A percentile compares a stretch with the other conserved stretches of the same genome.
These are phyloP conservation scores for Dione juno DNA, from an alignment of 2,888 invertebrate species.

Conservation along the genomic window DNA sequence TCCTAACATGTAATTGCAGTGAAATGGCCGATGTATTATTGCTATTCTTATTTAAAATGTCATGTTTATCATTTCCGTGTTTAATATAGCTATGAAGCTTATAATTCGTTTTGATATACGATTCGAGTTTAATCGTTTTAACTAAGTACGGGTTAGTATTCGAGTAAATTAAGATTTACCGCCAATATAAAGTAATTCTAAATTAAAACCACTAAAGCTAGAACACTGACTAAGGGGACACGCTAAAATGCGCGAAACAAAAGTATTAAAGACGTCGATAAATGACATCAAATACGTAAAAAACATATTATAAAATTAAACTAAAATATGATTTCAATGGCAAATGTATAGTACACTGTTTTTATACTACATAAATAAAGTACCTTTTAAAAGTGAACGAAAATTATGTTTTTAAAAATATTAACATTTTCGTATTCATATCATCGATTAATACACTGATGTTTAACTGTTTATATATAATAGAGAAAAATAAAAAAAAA, in stretches of 20 bases:
- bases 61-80: background rate
- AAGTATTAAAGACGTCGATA: conserved; percentile 32
- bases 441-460: too few relatives aligned
- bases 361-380: background rate
- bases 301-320: conserved; percentile 57
- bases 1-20: conserved; percentile 15
- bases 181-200: conserved; percentile 23
- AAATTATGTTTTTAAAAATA: background rate
- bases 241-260: conserved; percentile 31
- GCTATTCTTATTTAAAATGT: conserved; percentile 18
- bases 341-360: background rate
- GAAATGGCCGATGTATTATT: conserved; percentile 30
- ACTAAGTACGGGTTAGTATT: conserved; percentile 23
- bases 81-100: background rate
- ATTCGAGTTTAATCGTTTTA: background rate
- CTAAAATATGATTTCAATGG: conserved; percentile 2
- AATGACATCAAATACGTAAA: conserved; percentile 46
- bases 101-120: background rate
- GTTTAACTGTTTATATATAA: too few relatives aligned
- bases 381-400: background rate
- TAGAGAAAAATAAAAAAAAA: too few relatives aligned
- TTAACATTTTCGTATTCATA: background rate
- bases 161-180: conserved; percentile 27
- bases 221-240: conserved; percentile 21
- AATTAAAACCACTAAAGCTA: conserved; percentile 11